Evolutionary conservation across 1,140 invertebrate genomes (phyloP), one percentile per base, ranked within the genome.

Genomic region (Halesus radiatus): DNA sequence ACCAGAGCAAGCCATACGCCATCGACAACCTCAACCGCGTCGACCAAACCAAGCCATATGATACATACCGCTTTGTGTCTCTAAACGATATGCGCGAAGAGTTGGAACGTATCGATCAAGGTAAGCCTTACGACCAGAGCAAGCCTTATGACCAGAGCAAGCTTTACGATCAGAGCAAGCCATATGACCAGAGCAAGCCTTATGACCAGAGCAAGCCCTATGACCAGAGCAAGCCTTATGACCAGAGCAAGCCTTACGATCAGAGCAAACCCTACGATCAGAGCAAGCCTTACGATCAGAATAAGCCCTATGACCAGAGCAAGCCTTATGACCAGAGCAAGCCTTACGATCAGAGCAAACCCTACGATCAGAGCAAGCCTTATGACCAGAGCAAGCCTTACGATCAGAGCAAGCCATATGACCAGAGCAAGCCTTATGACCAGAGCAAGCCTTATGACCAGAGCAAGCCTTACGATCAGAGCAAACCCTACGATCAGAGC

Each of bases 301-400:
- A 4, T 32, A 72, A 72, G 29, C 32, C 68, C 3, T 72, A 72
- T 18, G 68, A 53, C 32, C 32, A 50, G 50, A 53, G 37, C 50
- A 72, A 72, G 68, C 37, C 68, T 0, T 72, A 72, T n/a, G 68
- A 72, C 15, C 32, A 50, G 68, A 16, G n/a, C 68, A 72, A 45
- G 37, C 32, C 23, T 0, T 23, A 26, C 29, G 50, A 50, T 1
- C 32, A 50, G 20, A 52, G 15, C 76, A 62, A 70, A 64, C 60
- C 76, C 13, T 78, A 78, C 50, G 76, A 78, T n/a, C 15, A 32
- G 68, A 78, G 50, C 60, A 78, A 78, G 50, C 45, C 76, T 15
- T 78, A 78, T 16, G 76, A 78, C 50, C 32, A 13, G 45, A 52
- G 29, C 76, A 78, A 78, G 76, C 76, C 76, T 13, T 78, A 78